Evolutionary conservation across 92 coral and sea anemone genomes (phyloP).

Genomic region (Nematostella vectensis): DNA sequence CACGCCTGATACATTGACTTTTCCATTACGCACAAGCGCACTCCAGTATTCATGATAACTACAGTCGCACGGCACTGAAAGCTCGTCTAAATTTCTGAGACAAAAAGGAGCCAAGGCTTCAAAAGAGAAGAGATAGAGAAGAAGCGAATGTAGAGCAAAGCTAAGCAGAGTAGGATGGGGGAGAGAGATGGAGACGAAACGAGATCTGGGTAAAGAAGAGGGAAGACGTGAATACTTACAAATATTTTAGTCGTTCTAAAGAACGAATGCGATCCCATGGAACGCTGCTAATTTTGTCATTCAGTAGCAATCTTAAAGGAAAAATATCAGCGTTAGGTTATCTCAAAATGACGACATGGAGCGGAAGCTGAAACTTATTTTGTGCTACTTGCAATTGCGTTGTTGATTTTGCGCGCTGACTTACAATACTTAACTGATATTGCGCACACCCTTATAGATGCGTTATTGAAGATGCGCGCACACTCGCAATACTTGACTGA

Average conservation of each 20-base stretch:
- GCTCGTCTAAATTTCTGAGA: conserved; percentile 25
- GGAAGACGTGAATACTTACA: background rate
- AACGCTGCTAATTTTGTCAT: background rate
- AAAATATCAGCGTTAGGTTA: background rate
- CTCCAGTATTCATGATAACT: conserved; percentile 36
- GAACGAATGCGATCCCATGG: background rate
- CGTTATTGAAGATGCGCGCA: too few relatives aligned
- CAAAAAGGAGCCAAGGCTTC: too few relatives aligned
- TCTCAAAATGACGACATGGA: background rate
- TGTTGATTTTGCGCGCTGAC: background rate
- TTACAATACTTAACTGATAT: background rate
- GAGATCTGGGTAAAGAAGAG: too few relatives aligned
- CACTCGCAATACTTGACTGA: conserved; percentile 1
- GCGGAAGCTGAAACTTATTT: background rate
- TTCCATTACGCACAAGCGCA: background rate
- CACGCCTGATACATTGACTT: conserved; percentile 5
- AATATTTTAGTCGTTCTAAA: background rate
- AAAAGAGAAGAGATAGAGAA: too few relatives aligned
- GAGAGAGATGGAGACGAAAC: too few relatives aligned
- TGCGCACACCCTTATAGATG: too few relatives aligned
- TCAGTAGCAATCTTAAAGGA: background rate
- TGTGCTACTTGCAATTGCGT: too few relatives aligned
- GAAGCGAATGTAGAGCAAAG: too few relatives aligned
- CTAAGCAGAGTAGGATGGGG: too few relatives aligned
- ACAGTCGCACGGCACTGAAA: conserved; percentile 36